These are phyloP conservation scores for Drosophila kanekoi DNA, from an alignment of 2,888 invertebrate genomes.

Conservation along the genomic window DNA sequence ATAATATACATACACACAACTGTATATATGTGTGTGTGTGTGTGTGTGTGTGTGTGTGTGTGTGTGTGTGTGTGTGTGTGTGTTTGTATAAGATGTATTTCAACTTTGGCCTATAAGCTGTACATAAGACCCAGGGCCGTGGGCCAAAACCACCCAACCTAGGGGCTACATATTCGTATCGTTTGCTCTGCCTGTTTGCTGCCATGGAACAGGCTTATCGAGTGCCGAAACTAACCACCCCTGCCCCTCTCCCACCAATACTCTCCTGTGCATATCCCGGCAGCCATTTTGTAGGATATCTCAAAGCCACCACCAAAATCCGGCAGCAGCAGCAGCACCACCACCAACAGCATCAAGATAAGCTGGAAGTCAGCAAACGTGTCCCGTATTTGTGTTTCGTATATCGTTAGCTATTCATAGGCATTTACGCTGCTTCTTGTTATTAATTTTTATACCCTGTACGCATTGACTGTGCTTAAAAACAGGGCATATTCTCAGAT, in stretches of 20 bases:
- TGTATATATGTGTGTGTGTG: slow-evolving; percentile 19
- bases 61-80: slow-evolving; percentile 30
- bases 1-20: slow-evolving; percentile 18
- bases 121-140: slow-evolving; percentile 28
- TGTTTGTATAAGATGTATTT: slow-evolving; percentile 50
- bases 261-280: slow-evolving; percentile 19
- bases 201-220: slow-evolving; percentile 61
- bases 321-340: slow-evolving; percentile 11
- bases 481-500: neutral
- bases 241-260: neutral
- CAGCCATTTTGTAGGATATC: slow-evolving; percentile 65
- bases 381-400: slow-evolving; percentile 28
- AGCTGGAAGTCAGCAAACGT: slow-evolving; percentile 29
- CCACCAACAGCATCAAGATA: slow-evolving; percentile 30
- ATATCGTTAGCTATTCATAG: slow-evolving; percentile 62
- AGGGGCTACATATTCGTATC: neutral
- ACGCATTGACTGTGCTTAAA: neutral
- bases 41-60: slow-evolving; percentile 20
- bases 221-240: slow-evolving; percentile 1
- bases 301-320: slow-evolving; percentile 40
- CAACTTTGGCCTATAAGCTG: slow-evolving; percentile 77
- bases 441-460: slow-evolving; percentile 36
- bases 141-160: slow-evolving; percentile 18
- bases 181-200: slow-evolving; percentile 35
- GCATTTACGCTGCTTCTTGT: slow-evolving; percentile 56